phyloP scores from a whole-genome alignment of 2,888 invertebrate genomes.

The Cacoxenus indagator region DNA sequence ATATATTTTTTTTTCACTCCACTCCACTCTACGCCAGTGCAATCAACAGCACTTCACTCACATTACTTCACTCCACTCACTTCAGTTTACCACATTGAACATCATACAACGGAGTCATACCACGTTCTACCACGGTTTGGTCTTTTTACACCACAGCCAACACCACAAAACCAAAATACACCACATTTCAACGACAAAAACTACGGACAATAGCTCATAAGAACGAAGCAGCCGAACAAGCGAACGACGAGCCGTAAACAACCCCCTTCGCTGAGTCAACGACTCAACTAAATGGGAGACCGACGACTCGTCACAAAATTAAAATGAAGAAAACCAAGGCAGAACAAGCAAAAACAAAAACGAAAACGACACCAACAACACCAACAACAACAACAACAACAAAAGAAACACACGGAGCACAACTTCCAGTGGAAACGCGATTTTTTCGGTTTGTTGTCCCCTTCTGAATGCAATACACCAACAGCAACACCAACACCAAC shows the following conservation, averaged over 20 bases:
- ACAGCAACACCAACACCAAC: background rate
- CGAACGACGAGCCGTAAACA: background rate
- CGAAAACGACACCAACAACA: conserved; percentile 13
- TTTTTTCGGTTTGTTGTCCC: background rate
- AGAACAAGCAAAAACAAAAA: conserved; percentile 19
- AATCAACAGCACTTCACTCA: background rate
- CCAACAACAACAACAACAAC: background rate
- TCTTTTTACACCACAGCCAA: background rate
- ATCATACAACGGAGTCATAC: conserved; percentile 14
- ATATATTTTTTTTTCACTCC: background rate
- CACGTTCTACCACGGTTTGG: conserved; percentile 13
- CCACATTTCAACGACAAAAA: conserved; percentile 3
- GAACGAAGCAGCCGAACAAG: background rate
- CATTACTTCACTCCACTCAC: background rate
- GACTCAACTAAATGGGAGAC: too few species aligned
- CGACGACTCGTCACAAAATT: background rate
- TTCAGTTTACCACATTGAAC: background rate
- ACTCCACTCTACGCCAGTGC: background rate
- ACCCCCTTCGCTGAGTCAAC: background rate
- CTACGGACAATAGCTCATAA: conserved; percentile 24
- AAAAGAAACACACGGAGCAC: conserved; percentile 1
- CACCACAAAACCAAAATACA: conserved; percentile 11
- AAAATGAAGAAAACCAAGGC: background rate
- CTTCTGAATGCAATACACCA: background rate
- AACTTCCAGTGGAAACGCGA: conserved; percentile 35